Conservation (phyloP, 2,113 vertebrate genomes). For the Gopherus evgoodei region DNA sequence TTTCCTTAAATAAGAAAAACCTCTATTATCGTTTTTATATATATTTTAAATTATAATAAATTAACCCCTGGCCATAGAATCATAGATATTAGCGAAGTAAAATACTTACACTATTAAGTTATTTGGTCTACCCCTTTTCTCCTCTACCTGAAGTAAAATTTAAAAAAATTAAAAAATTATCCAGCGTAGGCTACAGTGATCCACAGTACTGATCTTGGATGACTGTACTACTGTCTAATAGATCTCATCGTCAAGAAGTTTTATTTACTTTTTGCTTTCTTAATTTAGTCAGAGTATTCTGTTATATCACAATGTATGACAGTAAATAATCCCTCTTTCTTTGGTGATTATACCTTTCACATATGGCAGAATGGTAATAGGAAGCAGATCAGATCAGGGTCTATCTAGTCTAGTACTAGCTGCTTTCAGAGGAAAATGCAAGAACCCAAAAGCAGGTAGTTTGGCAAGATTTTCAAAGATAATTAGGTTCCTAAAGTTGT, state of each 20-base stretch:
- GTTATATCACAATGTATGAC: neutral
- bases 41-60: too few species aligned
- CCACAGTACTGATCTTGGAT: neutral
- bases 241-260: neutral
- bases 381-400: neutral
- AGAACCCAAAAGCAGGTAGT: neutral
- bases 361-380: neutral
- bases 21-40: neutral
- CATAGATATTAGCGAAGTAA: neutral
- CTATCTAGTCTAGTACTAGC: neutral
- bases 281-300: neutral
- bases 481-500: neutral
- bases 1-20: neutral
- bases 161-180: neutral
- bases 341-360: neutral
- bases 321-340: neutral
- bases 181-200: rapidly evolving
- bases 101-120: neutral
- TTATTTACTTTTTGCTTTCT: neutral
- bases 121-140: neutral
- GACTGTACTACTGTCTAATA: neutral
- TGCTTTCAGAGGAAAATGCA: neutral
- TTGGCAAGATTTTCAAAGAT: neutral
- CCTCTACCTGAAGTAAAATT: neutral
- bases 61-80: too few species aligned